These are phyloP conservation scores for Mastomys coucha DNA, from an alignment of 2,113 vertebrate genomes.

Conservation along the genomic window DNA sequence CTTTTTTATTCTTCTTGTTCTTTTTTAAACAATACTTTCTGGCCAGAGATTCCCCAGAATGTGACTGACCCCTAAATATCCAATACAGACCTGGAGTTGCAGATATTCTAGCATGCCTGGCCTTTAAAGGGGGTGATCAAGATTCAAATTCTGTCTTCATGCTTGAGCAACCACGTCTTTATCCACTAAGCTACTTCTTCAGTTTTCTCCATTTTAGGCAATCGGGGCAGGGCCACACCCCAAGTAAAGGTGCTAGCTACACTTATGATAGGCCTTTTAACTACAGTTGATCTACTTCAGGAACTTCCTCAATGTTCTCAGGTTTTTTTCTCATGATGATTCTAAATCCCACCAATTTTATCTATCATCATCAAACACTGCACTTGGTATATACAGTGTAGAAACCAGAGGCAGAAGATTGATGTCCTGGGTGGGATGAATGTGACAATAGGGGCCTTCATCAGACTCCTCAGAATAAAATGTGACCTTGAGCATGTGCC, in stretches of 20 bases:
- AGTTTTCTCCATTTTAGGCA: neutral
- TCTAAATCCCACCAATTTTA: neutral
- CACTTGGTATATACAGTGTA: neutral
- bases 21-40: neutral
- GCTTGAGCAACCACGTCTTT: neutral
- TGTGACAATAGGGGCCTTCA: neutral
- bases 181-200: neutral
- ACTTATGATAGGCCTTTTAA: neutral
- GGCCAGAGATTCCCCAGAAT: neutral
- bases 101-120: neutral
- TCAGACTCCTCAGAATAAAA: neutral
- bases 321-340: neutral
- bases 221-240: no score
- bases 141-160: neutral
- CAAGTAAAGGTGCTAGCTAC: no score
- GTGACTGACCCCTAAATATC: neutral
- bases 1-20: neutral
- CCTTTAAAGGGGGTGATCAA: neutral
- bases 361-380: neutral
- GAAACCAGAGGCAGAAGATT: neutral
- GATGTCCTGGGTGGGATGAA: neutral
- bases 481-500: no score
- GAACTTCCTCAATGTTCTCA: neutral
- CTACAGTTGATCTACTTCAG: neutral
- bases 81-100: neutral